Conservation (phyloP, 2,888 invertebrate species). For the Tetanocera ferruginea region DNA sequence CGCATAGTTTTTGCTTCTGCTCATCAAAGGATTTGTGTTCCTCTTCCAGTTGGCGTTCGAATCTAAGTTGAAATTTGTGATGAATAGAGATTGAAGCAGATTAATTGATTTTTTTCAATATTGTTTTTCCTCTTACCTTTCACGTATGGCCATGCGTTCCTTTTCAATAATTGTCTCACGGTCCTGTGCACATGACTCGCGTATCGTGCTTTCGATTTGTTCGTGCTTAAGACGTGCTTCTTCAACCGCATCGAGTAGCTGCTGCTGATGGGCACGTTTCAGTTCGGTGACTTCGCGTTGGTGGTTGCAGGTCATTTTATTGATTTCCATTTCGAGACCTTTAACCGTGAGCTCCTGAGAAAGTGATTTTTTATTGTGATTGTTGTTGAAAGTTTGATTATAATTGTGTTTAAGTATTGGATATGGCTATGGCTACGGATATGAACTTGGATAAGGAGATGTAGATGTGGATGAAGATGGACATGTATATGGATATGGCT, state of each 20-base stretch:
- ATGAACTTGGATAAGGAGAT: not conserved
- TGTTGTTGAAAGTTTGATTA: not conserved
- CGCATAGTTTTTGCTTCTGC: slow-evolving; percentile 71
- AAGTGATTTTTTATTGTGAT: not conserved
- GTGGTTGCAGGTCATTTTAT: slow-evolving; percentile 82
- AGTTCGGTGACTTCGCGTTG: slow-evolving; percentile 75
- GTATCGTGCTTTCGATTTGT: slow-evolving; percentile 74
- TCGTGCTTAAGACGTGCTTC: slow-evolving; percentile 76
- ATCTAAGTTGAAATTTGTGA: slow-evolving; percentile 57
- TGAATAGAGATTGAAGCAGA: not conserved
- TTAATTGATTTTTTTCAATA: not conserved
- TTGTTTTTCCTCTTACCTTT: slow-evolving; percentile 67
- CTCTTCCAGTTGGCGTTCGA: slow-evolving; percentile 73
- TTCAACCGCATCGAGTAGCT: slow-evolving; percentile 78
- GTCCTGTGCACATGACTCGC: slow-evolving; percentile 75
- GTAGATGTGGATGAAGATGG: not conserved
- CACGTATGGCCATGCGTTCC: slow-evolving; percentile 74
- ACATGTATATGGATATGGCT: not conserved
- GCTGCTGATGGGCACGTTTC: slow-evolving; percentile 74
- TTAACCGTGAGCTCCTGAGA: slow-evolving; percentile 84
- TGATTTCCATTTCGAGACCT: slow-evolving; percentile 87
- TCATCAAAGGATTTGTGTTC: slow-evolving; percentile 74
- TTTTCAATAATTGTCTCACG: slow-evolving; percentile 75
- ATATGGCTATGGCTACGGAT: not conserved
- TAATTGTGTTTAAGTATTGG: not conserved